Evolutionary conservation across 2,113 vertebrate species (phyloP).

Genomic region (Syngnathus typhle): DNA sequence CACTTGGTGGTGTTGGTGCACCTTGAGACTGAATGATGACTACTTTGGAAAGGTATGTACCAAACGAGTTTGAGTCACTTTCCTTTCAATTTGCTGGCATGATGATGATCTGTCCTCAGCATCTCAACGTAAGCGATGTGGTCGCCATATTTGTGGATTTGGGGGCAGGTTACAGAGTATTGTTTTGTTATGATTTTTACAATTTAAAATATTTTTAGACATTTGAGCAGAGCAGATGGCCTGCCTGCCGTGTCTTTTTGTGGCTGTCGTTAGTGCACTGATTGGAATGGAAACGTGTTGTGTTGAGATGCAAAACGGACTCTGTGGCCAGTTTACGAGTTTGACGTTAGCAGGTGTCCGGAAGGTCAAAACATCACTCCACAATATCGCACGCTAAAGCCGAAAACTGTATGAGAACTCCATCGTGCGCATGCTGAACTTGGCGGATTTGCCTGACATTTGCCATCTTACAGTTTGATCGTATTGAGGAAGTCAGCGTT

Average conservation of each 20-base stretch:
- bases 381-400: conserved; percentile 17
- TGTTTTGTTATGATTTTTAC: neutral
- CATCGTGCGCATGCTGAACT: neutral
- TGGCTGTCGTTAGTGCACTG: too few relatives aligned
- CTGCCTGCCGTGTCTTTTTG: too few relatives aligned
- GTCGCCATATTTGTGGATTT: neutral
- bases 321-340: too few relatives aligned
- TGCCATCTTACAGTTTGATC: conserved; percentile 19
- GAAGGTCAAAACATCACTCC: conserved; percentile 2
- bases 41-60: conserved; percentile 34
- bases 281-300: too few relatives aligned
- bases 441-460: neutral
- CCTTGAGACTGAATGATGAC: conserved; percentile 35
- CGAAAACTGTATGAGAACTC: neutral
- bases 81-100: conserved; percentile 13
- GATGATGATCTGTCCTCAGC: conserved; percentile 6
- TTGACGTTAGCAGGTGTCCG: too few relatives aligned
- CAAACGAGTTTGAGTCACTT: conserved; percentile 33
- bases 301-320: too few relatives aligned
- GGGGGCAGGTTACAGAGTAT: conserved; percentile 4
- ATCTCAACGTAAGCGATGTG: neutral
- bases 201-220: too few relatives aligned
- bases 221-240: too few relatives aligned
- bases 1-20: conserved; percentile 20
- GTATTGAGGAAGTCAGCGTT: conserved; percentile 28